Base-by-base conservation (phyloP, 2,797 vertebrate species). In the Meriones psammophilus region DNA sequence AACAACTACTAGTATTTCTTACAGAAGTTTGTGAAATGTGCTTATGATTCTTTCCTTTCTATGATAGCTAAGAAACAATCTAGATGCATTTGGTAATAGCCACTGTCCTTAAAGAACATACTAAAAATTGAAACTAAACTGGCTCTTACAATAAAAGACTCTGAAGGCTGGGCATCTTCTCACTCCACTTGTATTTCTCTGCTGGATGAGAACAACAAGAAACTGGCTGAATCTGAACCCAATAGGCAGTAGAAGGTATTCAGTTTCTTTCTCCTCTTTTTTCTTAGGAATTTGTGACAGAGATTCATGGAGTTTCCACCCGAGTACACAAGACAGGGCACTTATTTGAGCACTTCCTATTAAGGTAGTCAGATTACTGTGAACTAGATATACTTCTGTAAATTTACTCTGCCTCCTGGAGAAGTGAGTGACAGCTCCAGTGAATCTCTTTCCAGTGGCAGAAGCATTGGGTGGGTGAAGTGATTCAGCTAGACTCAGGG, bases 11-110 rank as follows among this genome's bases (percentile, higher is more conserved):
- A 68, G 62, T 39, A 69, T 91, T 91, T 92, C 71, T 83, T 83
- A 36, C 6, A 93, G 62, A 18, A 71, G 26, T 54, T 89, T 84
- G 28, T 88, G 80, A 93, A 93, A 56, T 56, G 85, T 13, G 24
- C 13, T 62, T 87, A 69, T 20, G 14, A 42, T 7, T 79, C 18
- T 77, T 88, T 91, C 60, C 56, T 88, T 26, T 89, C 58, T 54
- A 30, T 28, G 62, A 30, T 10, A 88, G 69, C 46, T 74, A 60
- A 74, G n/a, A 88, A 96, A 93, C 8, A 85, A 42, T 73, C n/a
- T 20, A 81, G 15, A 84, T 76, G 42, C 8, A 33, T 90, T 89
- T 73, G 50, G 73, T 79, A 77, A 85, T 26, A 6, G 3, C 12
- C 1, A 54, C 4, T 92, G 2, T 76, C 85, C 76, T 87, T 74